Base-by-base conservation (phyloP, 2,888 invertebrate genomes). In the Amblyjoppa fuscipennis region DNA sequence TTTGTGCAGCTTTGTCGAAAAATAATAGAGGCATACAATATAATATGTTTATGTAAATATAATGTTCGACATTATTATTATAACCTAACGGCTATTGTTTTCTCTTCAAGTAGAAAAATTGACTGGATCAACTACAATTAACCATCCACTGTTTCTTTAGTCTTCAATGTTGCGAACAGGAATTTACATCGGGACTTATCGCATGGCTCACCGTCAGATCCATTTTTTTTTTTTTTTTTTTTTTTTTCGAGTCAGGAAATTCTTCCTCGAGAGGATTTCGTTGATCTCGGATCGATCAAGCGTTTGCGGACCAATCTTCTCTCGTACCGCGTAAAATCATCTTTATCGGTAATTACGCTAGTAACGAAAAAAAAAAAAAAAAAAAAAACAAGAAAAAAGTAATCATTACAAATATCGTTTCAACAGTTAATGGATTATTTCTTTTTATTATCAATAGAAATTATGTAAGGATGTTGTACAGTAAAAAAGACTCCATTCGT, bases 391-490 rank as follows among this genome's bases (percentile, higher is more conserved):
- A 59, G 28, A n/a, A 53, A n/a, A 59, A 81, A 78, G 71, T 56
- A 83, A 76, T 53, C 34, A 53, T 81, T 61, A 51, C 28, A 25
- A 66, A 85, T 79, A 59, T 66, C 69, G 53, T 64, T 81, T 69
- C 71, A 49, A 83, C 81, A 49, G 31, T 81, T 59, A 34, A 81
- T 85, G 25, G 45, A 75, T 81, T 77, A 16, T 81, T 56, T 49
- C 38, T 64, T 81, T 83, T 87, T 85, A 81, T 85, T 85, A 77
- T 85, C 70, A 56, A 49, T 83, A 76, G 75, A 81, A 85, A 83
- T 76, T 56, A 81, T 81, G 76, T 83, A 83, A 79, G 85, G 83
- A 85, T 87, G 83, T 85, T 87, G 79, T 78, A 83, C 87, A 85
- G 74, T 83, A 81, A 83, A 80, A 71, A 85, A 75, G 45, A 81